Percentiles rank a stretch among this genome's conserved stretches.
These are phyloP conservation scores for Zaprionus ornatus DNA, from an alignment of 1,140 invertebrate genomes.

Conservation along the genomic window DNA sequence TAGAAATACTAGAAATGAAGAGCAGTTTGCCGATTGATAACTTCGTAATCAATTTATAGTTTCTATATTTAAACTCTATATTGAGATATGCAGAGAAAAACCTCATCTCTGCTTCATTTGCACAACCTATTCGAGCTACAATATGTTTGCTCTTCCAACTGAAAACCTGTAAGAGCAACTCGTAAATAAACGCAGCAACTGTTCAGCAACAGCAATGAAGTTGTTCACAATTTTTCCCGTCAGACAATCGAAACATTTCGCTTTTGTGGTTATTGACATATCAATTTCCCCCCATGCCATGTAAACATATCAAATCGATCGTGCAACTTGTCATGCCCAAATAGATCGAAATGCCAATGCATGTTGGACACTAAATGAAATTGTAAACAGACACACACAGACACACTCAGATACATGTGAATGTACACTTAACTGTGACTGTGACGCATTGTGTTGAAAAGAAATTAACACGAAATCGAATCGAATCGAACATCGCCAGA, in stretches of 20 bases:
- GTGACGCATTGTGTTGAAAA: constrained; percentile 72
- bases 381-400: constrained; percentile 67
- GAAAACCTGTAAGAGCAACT: not conserved
- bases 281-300: constrained; percentile 67
- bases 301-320: constrained; percentile 76
- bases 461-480: constrained; percentile 75
- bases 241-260: constrained; percentile 24
- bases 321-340: constrained; percentile 77
- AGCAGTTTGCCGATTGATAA: not conserved
- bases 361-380: constrained; percentile 76
- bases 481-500: constrained; percentile 58
- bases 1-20: not conserved
- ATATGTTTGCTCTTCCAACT: not conserved
- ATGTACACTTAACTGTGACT: constrained; percentile 43
- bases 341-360: constrained; percentile 61
- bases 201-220: constrained; percentile 19
- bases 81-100: not conserved
- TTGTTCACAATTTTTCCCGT: constrained; percentile 21
- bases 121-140: not conserved
- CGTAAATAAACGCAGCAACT: not conserved
- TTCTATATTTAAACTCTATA: too few relatives aligned
- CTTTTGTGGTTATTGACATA: constrained; percentile 61
- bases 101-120: not conserved
- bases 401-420: constrained; percentile 21
- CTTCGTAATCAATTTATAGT: too few relatives aligned